Evolutionary conservation across 2,797 vertebrate genomes (phyloP).

Genomic region (Acrossocheilus fasciatus): DNA sequence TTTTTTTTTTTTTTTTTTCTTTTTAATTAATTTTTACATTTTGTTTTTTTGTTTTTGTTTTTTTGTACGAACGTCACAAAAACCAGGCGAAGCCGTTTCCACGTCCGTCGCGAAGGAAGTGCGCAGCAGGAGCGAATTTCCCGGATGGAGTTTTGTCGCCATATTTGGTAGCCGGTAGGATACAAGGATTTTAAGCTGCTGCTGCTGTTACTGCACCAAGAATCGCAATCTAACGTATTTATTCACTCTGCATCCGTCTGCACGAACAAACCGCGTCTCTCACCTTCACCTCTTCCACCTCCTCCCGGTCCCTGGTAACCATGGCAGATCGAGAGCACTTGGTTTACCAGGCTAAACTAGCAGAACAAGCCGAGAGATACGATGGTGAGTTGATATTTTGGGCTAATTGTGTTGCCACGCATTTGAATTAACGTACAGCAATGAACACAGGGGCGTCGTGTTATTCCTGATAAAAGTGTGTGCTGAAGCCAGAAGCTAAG

Average conservation of each 20-base stretch:
- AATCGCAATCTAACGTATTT: constrained; percentile 61
- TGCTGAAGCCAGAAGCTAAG: not conserved
- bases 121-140: constrained; percentile 56
- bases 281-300: not conserved
- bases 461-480: not conserved
- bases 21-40: not conserved
- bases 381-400: constrained; percentile 84
- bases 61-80: not conserved
- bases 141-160: constrained; percentile 78
- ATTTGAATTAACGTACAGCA: not conserved
- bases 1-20: not conserved
- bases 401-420: not conserved
- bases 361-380: constrained; percentile 95
- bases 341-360: constrained; percentile 95
- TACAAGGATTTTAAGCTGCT: constrained; percentile 71
- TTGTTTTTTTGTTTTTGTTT: no score
- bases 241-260: constrained; percentile 33
- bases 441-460: not conserved
- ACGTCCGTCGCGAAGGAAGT: constrained; percentile 17
- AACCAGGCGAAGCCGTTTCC: not conserved
- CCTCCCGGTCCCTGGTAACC: constrained; percentile 53
- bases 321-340: constrained; percentile 92
- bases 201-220: constrained; percentile 62
- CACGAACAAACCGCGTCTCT: not conserved
- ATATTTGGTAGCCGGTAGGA: constrained; percentile 78